A percentile compares a stretch with the other conserved stretches of the same genome.
phyloP scores from a whole-genome alignment of 2,888 invertebrate genomes.

The Heliconius charithonia region DNA sequence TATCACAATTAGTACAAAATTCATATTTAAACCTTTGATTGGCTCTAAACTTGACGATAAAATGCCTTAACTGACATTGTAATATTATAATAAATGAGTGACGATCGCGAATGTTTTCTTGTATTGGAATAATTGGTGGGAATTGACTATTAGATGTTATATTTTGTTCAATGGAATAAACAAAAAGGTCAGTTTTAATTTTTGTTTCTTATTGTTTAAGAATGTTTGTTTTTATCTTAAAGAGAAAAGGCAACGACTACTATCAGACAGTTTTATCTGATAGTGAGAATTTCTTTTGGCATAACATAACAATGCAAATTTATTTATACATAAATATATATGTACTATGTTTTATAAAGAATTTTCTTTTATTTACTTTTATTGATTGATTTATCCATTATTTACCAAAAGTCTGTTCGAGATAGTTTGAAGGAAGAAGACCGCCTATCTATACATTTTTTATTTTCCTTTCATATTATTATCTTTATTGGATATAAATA shows the following conservation, averaged over 20 bases:
- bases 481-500: background rate
- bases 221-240: conserved; percentile 40
- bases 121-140: conserved; percentile 28
- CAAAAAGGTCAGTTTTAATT: conserved; percentile 39
- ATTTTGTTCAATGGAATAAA: conserved; percentile 35
- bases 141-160: conserved; percentile 40
- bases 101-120: background rate
- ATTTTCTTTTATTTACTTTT: background rate
- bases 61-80: conserved; percentile 53
- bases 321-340: conserved; percentile 10
- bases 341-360: background rate
- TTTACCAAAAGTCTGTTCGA: background rate
- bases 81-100: conserved; percentile 49
- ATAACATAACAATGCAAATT: conserved; percentile 25
- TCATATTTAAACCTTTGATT: conserved; percentile 79
- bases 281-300: conserved; percentile 41
- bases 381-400: background rate
- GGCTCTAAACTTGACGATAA: conserved; percentile 75
- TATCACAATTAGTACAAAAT: conserved; percentile 76
- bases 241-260: conserved; percentile 37
- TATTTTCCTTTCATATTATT: background rate
- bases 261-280: conserved; percentile 47
- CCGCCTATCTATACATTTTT: no score
- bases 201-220: conserved; percentile 19
- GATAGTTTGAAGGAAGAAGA: no score